Evolutionary conservation across 1,140 invertebrate species (phyloP), one percentile per base, ranked within the genome.

Genomic region (Calephelis virginiensis): DNA sequence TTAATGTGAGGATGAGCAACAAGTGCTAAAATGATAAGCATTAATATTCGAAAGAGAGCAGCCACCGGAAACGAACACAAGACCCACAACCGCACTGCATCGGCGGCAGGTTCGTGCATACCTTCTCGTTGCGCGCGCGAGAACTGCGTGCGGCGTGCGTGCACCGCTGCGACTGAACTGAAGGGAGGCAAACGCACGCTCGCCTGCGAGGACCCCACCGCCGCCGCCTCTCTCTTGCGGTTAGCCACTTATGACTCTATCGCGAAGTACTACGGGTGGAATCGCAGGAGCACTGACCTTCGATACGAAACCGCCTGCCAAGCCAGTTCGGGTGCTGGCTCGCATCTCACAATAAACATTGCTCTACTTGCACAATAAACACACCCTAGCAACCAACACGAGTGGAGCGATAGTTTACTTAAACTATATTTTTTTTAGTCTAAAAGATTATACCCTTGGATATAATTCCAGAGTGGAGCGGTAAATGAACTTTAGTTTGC

Each of bases 131-230:
- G 82, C 82, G 86, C 82, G 83, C 86, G 85, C 88, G 86, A 88
- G 86, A 89, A 86, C 88, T 90, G 86, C 86, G 86, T 90, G 84
- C 85, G 86, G 88, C 73, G 85, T 88, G 85, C 86, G 86, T 89
- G 88, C 88, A 89, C 88, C 86, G 86, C 88, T 83, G 81, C 74
- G 81, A 88, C 86, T 89, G 79, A 78, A 83, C 85, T 81, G 76
- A 77, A 82, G 80, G 79, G 78, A 83, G 75, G 79, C 80, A 81
- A 65, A 75, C 78, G 80, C 77, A 77, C 80, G 80, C 78, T 71
- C 77, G 75, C 72, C 78, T 68, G 72, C 77, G 82, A 81, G 78
- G 83, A 82, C 85, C 85, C 85, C 85, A 86, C 85, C 85, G 80
- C 83, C 72, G 70, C 78, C 78, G 75, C 83, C 85, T 81, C 82